Evolutionary conservation across 2,888 invertebrate genomes (phyloP), one percentile per base, ranked within the genome.

Genomic region (Caenorhabditis panamensis): DNA sequence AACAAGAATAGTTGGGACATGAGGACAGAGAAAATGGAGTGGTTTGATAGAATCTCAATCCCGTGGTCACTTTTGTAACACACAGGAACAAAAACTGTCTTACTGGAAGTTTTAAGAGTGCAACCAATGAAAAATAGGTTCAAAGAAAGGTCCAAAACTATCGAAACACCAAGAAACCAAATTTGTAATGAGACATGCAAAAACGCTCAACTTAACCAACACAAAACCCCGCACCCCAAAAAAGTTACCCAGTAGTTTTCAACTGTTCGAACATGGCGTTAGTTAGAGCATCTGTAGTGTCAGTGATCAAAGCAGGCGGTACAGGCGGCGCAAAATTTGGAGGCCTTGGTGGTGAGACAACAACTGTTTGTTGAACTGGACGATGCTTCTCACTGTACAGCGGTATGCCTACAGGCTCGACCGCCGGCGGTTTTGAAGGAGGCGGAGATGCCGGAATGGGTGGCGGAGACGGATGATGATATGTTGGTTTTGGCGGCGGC

Each of bases 321-420:
- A 78, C 63, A 37, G 84, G 84, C 47, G 82, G 82, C 49, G 82
- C 78, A 13, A 82, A 82, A 62, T 58, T 73, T 51, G 78, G 80
- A 18, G 82, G 80, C 58, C 73, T 79, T 24, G 82, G 79, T 31
- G 79, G 67, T 37, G 72, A 56, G 72, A 63, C 72, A 41, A 54
- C 36, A 41, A 54, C 36, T 58, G 61, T 73, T 73, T 56, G 56
- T 73, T 26, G 20, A 13, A 20, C 11, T 41, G 41, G 59, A 47
- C 51, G 28, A 47, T 53, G 49, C 68, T 77, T 63, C 63, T 78
- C 68, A 68, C 62, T 78, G 59, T 78, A 78, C 71, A 78, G 56
- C 49, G 78, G 71, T 63, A 78, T 78, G 59, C 78, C 78, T 22
- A 44, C 58, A 53, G 68, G 76, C 67, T 66, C 66, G 31, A 24